phyloP scores from a whole-genome alignment of 2,113 vertebrate species.

The Natator depressus region DNA sequence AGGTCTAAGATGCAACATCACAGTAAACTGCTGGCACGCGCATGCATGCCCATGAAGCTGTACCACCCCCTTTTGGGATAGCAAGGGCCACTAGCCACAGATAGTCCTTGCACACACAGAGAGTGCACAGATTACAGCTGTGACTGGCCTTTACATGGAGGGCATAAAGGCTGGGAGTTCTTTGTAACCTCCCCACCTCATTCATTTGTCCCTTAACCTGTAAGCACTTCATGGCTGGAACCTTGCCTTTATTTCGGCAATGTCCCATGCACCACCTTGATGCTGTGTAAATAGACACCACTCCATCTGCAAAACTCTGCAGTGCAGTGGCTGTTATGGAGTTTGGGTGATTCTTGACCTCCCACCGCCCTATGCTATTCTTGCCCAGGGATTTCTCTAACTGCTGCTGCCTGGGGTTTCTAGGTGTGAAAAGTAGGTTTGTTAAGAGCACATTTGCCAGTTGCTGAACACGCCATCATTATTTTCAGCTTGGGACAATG shows the following conservation, averaged over 20 bases:
- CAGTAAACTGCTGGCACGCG: not conserved
- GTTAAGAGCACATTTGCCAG: slow-evolving; percentile 50
- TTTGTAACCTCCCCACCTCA: not conserved
- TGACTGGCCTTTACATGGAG: not conserved
- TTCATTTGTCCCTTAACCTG: not conserved
- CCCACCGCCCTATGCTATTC: rapidly evolving
- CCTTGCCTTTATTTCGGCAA: not conserved
- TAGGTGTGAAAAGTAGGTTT: slow-evolving; percentile 51
- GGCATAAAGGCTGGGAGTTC: not conserved
- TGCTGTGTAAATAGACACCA: not conserved
- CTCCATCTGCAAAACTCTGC: not conserved
- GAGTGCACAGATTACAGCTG: not conserved
- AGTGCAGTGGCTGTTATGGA: not conserved
- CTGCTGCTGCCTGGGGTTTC: slow-evolving; percentile 19
- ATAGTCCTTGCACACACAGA: not conserved
- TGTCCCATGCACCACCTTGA: not conserved
- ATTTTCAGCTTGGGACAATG: slow-evolving; percentile 57
- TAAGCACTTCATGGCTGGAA: not conserved
- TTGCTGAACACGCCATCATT: slow-evolving; percentile 49
- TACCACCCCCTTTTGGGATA: not conserved
- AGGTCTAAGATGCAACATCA: not conserved
- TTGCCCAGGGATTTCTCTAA: rapidly evolving
- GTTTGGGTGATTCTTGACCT: not conserved
- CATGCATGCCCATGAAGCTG: not conserved
- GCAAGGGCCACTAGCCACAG: not conserved